Evolutionary conservation across 2,888 invertebrate species (phyloP).

Genomic region (Pterostichus niger): DNA sequence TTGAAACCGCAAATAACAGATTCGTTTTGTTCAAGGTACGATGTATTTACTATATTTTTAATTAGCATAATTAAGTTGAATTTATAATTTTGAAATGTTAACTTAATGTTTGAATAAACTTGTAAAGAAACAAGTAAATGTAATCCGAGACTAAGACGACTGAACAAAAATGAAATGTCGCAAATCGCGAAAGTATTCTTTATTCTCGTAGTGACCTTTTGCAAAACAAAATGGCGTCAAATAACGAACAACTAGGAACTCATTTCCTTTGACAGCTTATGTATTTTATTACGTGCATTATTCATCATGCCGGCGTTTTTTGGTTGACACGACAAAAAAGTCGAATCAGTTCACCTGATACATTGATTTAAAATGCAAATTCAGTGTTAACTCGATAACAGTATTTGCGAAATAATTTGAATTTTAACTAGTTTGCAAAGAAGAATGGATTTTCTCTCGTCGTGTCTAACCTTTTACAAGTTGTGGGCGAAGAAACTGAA

Average conservation of each 20-base stretch:
- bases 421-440: constrained; percentile 60
- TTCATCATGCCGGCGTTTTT: constrained; percentile 41
- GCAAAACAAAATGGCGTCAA: constrained; percentile 41
- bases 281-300: constrained; percentile 54
- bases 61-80: too few relatives aligned
- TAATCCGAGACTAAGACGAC: background rate
- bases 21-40: background rate
- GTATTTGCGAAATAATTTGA: constrained; percentile 59
- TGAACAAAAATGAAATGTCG: constrained; percentile 8
- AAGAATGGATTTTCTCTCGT: constrained; percentile 48
- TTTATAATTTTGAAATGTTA: background rate
- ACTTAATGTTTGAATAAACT: background rate
- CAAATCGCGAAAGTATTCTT: constrained; percentile 16
- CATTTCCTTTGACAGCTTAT: constrained; percentile 55
- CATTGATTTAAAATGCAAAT: constrained; percentile 58
- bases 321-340: constrained; percentile 21
- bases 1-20: background rate
- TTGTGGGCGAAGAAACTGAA: background rate
- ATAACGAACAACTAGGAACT: constrained; percentile 24
- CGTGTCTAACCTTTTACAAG: constrained; percentile 19
- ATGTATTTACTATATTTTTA: too few relatives aligned
- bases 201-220: constrained; percentile 34
- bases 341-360: constrained; percentile 45
- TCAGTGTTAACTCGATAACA: constrained; percentile 52
- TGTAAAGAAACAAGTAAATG: background rate